Conservation (phyloP, 2,797 vertebrate species). For the Moxostoma hubbsi region DNA sequence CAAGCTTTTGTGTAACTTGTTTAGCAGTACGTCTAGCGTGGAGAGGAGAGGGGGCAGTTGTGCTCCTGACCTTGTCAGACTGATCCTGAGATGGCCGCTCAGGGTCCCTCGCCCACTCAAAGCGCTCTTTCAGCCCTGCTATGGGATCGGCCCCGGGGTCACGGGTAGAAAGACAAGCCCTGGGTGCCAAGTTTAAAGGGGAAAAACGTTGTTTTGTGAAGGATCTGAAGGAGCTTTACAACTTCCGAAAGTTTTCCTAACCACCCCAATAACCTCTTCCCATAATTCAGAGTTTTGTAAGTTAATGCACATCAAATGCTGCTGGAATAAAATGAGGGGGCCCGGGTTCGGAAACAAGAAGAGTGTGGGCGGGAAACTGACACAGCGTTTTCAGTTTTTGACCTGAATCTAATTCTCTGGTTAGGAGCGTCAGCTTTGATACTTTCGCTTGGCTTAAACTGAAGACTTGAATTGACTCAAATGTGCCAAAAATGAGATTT, state of each 20-base stretch:
- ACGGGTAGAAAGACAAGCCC: slow-evolving; percentile 73
- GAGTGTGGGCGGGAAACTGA: slow-evolving; percentile 27
- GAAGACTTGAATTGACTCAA: slow-evolving; percentile 9
- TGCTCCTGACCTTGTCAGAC: slow-evolving; percentile 65
- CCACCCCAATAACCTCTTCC: slow-evolving; percentile 29
- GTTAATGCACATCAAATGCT: slow-evolving; percentile 26
- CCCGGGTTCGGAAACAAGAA: slow-evolving; percentile 20
- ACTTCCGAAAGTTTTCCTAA: slow-evolving; percentile 62
- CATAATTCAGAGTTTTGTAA: slow-evolving; percentile 39
- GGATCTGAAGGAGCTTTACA: slow-evolving; percentile 68
- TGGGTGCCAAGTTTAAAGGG: slow-evolving; percentile 70
- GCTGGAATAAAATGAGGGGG: slow-evolving; percentile 24
- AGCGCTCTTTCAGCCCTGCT: slow-evolving; percentile 77
- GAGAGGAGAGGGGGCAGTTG: slow-evolving; percentile 54
- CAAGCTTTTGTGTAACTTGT: slow-evolving; percentile 72
- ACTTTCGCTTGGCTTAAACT: slow-evolving; percentile 1
- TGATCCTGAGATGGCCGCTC: slow-evolving; percentile 75
- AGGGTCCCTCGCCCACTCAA: slow-evolving; percentile 76
- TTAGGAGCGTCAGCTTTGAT: slow-evolving; percentile 26
- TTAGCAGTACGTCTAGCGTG: slow-evolving; percentile 69
- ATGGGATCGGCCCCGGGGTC: slow-evolving; percentile 73
- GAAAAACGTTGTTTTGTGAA: slow-evolving; percentile 78
- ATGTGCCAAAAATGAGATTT: slow-evolving; percentile 36
- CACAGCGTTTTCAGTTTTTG: slow-evolving; percentile 9
- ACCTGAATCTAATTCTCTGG: slow-evolving; percentile 39